phyloP scores from a whole-genome alignment of 2,888 invertebrate species.

The Scaptomyza polygonia region DNA sequence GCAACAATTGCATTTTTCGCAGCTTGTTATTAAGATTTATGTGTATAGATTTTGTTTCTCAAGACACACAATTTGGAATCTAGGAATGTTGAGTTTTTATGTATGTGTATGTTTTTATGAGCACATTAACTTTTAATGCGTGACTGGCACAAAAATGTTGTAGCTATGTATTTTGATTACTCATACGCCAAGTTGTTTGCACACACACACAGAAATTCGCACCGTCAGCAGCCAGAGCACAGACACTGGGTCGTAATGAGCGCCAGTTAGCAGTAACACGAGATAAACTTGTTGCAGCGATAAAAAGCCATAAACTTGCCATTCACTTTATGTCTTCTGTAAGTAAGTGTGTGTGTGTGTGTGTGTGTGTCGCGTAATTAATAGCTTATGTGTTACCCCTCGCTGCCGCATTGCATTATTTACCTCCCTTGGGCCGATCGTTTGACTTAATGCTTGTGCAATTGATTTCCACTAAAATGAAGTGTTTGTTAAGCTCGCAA shows the following conservation, averaged over 20 bases:
- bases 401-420: neutral
- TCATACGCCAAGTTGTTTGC: slow-evolving; percentile 52
- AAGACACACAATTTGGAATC: slow-evolving; percentile 25
- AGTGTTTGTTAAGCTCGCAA: neutral
- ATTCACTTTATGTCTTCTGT: slow-evolving; percentile 41
- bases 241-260: slow-evolving; percentile 60
- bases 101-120: slow-evolving; percentile 30
- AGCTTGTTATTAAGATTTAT: slow-evolving; percentile 40
- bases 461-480: slow-evolving; percentile 70
- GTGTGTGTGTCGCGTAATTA: slow-evolving; percentile 55
- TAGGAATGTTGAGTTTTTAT: neutral
- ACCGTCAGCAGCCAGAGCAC: slow-evolving; percentile 42
- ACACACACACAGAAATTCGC: slow-evolving; percentile 40
- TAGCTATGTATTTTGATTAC: slow-evolving; percentile 45
- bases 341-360: slow-evolving; percentile 5
- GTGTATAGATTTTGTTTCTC: slow-evolving; percentile 12
- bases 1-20: slow-evolving; percentile 36
- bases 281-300: slow-evolving; percentile 77
- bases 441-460: slow-evolving; percentile 63
- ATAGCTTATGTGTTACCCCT: slow-evolving; percentile 51
- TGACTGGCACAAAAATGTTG: slow-evolving; percentile 27
- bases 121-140: slow-evolving; percentile 54
- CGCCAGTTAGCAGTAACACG: slow-evolving; percentile 67
- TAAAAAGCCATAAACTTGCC: slow-evolving; percentile 72
- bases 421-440: neutral